Percentiles rank a stretch among this genome's conserved stretches.
These are phyloP conservation scores for Norana najaformis DNA, from an alignment of 2,888 invertebrate species.

Conservation along the genomic window DNA sequence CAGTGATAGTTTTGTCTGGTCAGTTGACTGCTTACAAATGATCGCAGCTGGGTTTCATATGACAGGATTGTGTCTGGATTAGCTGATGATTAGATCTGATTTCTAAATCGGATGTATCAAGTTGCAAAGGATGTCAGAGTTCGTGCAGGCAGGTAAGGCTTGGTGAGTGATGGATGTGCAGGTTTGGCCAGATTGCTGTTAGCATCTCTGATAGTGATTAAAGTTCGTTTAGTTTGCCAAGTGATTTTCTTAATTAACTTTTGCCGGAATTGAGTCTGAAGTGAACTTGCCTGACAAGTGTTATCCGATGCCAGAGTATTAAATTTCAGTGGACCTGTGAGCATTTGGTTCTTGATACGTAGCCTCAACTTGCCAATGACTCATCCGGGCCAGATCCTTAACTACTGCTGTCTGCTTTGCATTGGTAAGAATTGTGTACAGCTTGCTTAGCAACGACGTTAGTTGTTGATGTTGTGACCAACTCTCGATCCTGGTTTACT, in stretches of 20 bases:
- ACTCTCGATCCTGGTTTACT: background rate
- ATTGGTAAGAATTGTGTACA: background rate
- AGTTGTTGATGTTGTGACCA: background rate
- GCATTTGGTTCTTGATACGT: background rate
- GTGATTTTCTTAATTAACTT: background rate
- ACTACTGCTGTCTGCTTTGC: background rate
- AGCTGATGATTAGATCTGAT: background rate
- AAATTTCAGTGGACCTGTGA: background rate
- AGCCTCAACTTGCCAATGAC: background rate
- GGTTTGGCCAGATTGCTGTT: background rate
- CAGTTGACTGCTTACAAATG: background rate
- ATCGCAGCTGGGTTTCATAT: background rate
- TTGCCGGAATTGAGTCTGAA: background rate
- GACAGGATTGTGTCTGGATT: background rate
- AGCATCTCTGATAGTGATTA: background rate
- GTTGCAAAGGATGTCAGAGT: background rate
- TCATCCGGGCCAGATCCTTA: background rate
- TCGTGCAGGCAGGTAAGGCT: background rate
- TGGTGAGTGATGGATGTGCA: background rate
- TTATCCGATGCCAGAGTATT: conserved; percentile 13
- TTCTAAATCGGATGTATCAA: background rate
- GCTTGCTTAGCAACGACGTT: background rate
- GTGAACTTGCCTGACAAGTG: background rate
- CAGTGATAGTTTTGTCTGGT: conserved; percentile 1
- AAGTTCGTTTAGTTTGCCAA: background rate